Conservation (phyloP, 2,888 invertebrate species). For the Empis livida region DNA sequence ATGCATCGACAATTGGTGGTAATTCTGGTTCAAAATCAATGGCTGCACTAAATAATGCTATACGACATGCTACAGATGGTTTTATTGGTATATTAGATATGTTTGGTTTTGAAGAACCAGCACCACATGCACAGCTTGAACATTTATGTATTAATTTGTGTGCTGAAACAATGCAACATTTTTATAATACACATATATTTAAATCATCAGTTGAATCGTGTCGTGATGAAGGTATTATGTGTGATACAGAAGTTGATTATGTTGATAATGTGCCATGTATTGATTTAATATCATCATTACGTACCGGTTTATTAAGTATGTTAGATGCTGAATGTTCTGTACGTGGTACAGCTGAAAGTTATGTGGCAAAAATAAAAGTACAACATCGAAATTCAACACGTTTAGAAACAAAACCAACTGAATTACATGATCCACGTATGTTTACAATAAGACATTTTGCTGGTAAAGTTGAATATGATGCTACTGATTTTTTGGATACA, state of each 20-base stretch:
- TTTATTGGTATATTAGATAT: constrained; percentile 93
- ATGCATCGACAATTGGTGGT: constrained; percentile 68
- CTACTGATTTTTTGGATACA: constrained; percentile 77
- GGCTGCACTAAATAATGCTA: constrained; percentile 84
- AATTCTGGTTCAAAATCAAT: constrained; percentile 78
- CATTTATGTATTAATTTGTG: constrained; percentile 91
- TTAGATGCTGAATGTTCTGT: constrained; percentile 85
- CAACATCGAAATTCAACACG: constrained; percentile 75
- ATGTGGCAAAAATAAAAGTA: constrained; percentile 63
- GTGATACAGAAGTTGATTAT: constrained; percentile 84
- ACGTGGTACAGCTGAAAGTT: constrained; percentile 63
- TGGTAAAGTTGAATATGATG: constrained; percentile 76
- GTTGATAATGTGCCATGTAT: constrained; percentile 91
- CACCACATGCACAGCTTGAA: constrained; percentile 72
- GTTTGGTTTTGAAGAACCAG: constrained; percentile 92
- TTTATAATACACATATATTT: constrained; percentile 94
- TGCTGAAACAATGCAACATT: constrained; percentile 95
- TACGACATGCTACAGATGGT: constrained; percentile 84
- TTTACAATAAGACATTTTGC: constrained; percentile 90
- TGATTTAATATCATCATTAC: constrained; percentile 84
- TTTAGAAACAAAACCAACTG: constrained; percentile 54
- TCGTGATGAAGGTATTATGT: constrained; percentile 81
- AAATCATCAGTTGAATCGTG: constrained; percentile 89
- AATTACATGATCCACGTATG: constrained; percentile 62
- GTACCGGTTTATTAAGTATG: constrained; percentile 83